A percentile compares a stretch with the other conserved stretches of the same genome.
Conservation (phyloP, 2,113 vertebrate species). For the Nanger granti region DNA sequence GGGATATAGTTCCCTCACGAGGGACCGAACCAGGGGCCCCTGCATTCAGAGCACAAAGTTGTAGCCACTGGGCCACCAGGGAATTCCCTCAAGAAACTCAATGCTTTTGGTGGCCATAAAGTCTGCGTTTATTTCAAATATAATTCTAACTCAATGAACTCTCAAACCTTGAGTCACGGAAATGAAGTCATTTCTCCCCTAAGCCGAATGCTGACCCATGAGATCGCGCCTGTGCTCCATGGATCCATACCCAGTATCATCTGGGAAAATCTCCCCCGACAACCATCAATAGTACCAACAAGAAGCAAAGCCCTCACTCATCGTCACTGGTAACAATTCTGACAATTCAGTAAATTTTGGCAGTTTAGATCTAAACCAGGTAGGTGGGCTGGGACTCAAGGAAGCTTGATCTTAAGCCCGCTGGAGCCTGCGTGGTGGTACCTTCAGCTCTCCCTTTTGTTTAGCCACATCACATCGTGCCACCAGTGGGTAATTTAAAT, state of each 20-base stretch:
- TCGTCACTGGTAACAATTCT: not conserved
- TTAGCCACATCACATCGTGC: not conserved
- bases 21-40: not conserved
- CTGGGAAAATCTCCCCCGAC: not conserved
- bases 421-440: not conserved
- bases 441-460: not conserved
- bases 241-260: too few species aligned
- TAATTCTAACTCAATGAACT: not conserved
- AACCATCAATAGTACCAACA: not conserved
- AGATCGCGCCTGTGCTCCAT: not conserved
- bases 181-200: fast-evolving
- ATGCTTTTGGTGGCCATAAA: not conserved
- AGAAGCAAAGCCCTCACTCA: not conserved
- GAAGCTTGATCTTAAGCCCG: not conserved
- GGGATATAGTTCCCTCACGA: not conserved
- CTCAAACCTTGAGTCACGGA: not conserved
- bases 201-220: not conserved
- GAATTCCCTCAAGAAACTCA: not conserved
- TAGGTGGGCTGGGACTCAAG: fast-evolving
- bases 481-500: not conserved
- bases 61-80: not conserved
- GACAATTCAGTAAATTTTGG: not conserved
- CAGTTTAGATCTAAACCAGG: not conserved
- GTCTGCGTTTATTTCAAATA: not conserved
- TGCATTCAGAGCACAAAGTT: fast-evolving